Evolutionary conservation across 2,113 vertebrate species (phyloP).

Genomic region (Tragelaphus strepsiceros): DNA sequence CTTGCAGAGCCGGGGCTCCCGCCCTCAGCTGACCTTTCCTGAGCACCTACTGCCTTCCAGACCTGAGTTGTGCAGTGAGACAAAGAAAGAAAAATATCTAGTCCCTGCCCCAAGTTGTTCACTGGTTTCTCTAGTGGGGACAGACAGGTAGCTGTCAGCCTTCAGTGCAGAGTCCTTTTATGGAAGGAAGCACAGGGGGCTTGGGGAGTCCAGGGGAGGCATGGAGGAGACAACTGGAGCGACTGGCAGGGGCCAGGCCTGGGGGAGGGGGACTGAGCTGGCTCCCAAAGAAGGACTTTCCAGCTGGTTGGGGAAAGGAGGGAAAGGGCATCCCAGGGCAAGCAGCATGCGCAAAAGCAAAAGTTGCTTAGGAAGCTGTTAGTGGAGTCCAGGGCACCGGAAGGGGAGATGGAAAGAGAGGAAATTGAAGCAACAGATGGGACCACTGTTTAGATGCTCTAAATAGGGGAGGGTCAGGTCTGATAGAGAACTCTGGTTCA

Average conservation of each 20-base stretch:
- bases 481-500: background rate
- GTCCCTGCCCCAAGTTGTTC: too few species aligned
- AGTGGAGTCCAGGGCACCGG: accelerated
- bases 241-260: background rate
- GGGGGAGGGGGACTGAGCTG: background rate
- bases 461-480: background rate
- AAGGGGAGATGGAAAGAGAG: background rate
- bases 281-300: background rate
- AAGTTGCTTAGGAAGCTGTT: background rate
- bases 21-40: background rate
- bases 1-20: background rate
- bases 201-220: background rate
- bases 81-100: background rate
- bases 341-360: background rate
- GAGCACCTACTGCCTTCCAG: background rate
- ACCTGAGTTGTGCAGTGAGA: too few species aligned
- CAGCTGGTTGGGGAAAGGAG: background rate
- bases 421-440: accelerated
- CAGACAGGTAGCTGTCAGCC: background rate
- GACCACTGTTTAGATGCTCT: background rate
- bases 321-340: background rate
- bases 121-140: background rate
- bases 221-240: background rate
- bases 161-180: background rate
- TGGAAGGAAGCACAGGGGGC: too few species aligned